These are phyloP conservation scores for Microctonus brassicae DNA, from an alignment of 2,888 invertebrate genomes.

Conservation along the genomic window DNA sequence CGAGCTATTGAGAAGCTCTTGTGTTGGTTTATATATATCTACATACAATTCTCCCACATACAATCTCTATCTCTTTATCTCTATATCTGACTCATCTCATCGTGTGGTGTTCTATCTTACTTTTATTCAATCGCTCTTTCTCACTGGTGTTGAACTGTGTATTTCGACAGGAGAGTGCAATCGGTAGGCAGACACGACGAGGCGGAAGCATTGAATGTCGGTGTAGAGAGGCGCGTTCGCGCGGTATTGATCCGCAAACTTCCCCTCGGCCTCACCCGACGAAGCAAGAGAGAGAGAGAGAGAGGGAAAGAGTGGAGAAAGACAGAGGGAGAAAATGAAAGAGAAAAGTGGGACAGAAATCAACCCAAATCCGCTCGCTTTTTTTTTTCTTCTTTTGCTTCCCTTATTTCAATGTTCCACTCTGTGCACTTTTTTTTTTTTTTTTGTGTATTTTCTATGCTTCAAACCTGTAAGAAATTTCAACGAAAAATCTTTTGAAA, in stretches of 20 bases:
- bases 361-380: conserved; percentile 58
- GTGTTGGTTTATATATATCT: too few relatives aligned
- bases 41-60: neutral
- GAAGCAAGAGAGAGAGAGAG: conserved; percentile 8
- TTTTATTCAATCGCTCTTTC: neutral
- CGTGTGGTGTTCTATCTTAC: neutral
- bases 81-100: neutral
- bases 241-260: conserved; percentile 68
- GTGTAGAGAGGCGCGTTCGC: conserved; percentile 62
- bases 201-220: conserved; percentile 56
- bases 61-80: neutral
- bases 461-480: conserved; percentile 13
- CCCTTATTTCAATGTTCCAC: neutral
- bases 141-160: conserved; percentile 17
- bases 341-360: conserved; percentile 36
- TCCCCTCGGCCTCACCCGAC: conserved; percentile 57
- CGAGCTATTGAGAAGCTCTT: too few relatives aligned
- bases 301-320: neutral
- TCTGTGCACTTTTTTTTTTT: conserved; percentile 33
- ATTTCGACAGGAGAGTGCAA: conserved; percentile 25
- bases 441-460: conserved; percentile 8
- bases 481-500: conserved; percentile 8
- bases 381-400: neutral
- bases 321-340: too few relatives aligned
- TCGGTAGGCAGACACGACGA: conserved; percentile 41